Conservation (phyloP, 1,140 invertebrate species). For the Atta cephalotes region DNA sequence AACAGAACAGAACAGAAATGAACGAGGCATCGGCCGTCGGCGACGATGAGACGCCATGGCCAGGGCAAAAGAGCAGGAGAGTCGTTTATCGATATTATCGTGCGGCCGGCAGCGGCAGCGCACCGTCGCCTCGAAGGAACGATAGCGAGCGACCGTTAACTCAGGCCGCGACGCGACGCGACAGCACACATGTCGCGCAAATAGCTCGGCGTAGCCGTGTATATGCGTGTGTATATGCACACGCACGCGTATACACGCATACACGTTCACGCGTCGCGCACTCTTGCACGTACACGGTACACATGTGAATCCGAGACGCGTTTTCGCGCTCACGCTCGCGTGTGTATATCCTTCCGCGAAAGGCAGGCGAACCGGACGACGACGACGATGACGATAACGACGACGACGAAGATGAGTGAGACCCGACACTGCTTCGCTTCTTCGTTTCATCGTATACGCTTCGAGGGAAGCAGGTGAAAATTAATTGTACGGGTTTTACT, state of each 20-base stretch:
- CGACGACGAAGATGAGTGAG: not conserved
- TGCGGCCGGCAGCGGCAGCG: constrained; percentile 1
- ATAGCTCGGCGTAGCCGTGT: constrained; percentile 40
- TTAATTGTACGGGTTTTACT: constrained; percentile 80
- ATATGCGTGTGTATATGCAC: not conserved
- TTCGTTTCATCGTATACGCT: constrained; percentile 30
- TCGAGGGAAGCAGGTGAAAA: constrained; percentile 82
- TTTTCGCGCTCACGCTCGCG: not conserved
- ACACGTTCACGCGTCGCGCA: not conserved
- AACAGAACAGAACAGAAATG: not conserved
- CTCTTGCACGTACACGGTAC: not conserved
- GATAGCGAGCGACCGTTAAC: constrained; percentile 71
- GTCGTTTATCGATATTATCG: constrained; percentile 59
- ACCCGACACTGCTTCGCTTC: constrained; percentile 59
- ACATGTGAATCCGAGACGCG: not conserved
- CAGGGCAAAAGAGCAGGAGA: constrained; percentile 21
- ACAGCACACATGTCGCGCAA: constrained; percentile 56
- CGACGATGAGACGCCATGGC: constrained; percentile 21
- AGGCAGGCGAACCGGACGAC: not conserved
- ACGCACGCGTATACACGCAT: not conserved
- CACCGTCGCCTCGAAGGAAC: constrained; percentile 56
- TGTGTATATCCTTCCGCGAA: constrained; percentile 22
- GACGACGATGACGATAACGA: not conserved
- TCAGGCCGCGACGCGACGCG: constrained; percentile 44
- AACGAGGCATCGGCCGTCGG: not conserved